These are phyloP conservation scores for Machimus rusticus DNA, from an alignment of 2,888 invertebrate genomes.

Conservation along the genomic window DNA sequence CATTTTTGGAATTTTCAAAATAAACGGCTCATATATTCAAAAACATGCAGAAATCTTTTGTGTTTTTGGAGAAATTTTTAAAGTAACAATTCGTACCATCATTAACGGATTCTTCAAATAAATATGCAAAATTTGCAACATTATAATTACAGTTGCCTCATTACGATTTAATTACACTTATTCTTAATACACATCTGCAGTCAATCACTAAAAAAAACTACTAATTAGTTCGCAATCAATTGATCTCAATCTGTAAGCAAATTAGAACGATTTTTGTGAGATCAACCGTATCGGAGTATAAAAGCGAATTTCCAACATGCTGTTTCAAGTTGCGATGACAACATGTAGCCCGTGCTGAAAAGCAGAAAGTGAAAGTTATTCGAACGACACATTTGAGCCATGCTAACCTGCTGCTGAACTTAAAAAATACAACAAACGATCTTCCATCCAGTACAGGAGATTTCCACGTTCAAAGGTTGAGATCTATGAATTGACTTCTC, in stretches of 20 bases:
- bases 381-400: background rate
- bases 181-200: background rate
- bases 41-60: too few relatives aligned
- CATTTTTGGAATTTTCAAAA: too few relatives aligned
- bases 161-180: background rate
- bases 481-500: background rate
- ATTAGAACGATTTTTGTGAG: background rate
- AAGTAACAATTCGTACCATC: background rate
- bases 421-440: background rate
- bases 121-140: background rate
- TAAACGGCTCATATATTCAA: too few relatives aligned
- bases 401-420: background rate
- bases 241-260: background rate
- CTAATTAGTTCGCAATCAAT: background rate
- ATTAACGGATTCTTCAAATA: too few relatives aligned
- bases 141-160: background rate
- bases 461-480: background rate
- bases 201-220: background rate
- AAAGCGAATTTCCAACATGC: background rate
- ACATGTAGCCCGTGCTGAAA: background rate
- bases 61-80: background rate
- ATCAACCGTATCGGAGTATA: background rate
- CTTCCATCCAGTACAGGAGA: background rate
- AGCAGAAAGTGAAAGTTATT: constrained; percentile 1
- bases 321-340: background rate